Conservation (phyloP, 2,113 vertebrate genomes). For the Phylloscopus trochiloides region DNA sequence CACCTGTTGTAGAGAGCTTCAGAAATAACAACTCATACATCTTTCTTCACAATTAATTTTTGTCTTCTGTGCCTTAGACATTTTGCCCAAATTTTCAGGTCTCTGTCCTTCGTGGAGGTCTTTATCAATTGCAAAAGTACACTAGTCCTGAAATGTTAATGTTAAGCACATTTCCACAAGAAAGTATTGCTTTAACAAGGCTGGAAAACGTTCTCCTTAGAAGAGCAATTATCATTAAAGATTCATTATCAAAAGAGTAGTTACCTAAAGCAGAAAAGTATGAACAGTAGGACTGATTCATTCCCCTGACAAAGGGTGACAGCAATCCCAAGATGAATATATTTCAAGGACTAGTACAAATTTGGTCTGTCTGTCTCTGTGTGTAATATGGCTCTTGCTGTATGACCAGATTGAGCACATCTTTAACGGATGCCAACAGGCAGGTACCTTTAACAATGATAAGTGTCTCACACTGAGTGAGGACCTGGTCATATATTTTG, state of each 20-base stretch:
- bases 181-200: slow-evolving; percentile 75
- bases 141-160: slow-evolving; percentile 53
- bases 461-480: not conserved
- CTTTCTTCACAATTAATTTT: slow-evolving; percentile 35
- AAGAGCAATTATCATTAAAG: slow-evolving; percentile 71
- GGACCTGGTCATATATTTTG: not conserved
- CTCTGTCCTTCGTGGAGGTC: slow-evolving; percentile 34
- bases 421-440: not conserved
- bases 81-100: slow-evolving; percentile 41
- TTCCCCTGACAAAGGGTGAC: slow-evolving; percentile 21
- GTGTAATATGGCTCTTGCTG: not conserved
- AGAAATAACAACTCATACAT: not conserved
- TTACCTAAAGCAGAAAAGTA: slow-evolving; percentile 72
- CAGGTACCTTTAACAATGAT: not conserved
- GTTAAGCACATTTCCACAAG: slow-evolving; percentile 70
- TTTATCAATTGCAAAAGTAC: slow-evolving; percentile 50
- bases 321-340: slow-evolving; percentile 55
- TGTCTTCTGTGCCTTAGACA: slow-evolving; percentile 26
- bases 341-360: slow-evolving; percentile 39
- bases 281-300: slow-evolving; percentile 23
- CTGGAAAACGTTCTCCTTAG: slow-evolving; percentile 68
- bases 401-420: not conserved
- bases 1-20: not conserved
- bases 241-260: slow-evolving; percentile 72
- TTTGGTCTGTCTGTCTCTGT: slow-evolving; percentile 32